A percentile compares a stretch with the other conserved stretches of the same genome.
Conservation (phyloP, 2,888 invertebrate species). For the Caenorhabditis sp. region DNA sequence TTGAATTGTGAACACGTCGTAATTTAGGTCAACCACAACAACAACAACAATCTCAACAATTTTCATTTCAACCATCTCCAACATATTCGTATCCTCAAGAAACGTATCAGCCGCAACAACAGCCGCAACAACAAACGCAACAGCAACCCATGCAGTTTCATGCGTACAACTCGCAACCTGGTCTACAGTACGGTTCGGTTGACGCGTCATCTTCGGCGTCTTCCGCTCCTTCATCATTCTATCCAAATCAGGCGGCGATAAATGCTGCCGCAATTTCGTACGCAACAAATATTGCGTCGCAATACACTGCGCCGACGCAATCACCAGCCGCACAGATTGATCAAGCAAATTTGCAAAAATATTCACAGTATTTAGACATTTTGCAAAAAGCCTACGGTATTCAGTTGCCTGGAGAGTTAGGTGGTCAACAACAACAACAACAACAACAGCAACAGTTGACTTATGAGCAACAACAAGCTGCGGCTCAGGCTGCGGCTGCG, state of each 20-base stretch:
- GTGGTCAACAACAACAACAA: conserved; percentile 2
- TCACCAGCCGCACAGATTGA: conserved; percentile 49
- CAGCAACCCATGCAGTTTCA: conserved; percentile 33
- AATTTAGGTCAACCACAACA: neutral
- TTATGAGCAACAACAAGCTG: conserved; percentile 14
- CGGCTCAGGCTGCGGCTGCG: neutral
- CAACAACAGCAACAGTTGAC: neutral
- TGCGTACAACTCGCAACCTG: conserved; percentile 45
- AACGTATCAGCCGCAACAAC: conserved; percentile 1
- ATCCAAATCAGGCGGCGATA: conserved; percentile 36
- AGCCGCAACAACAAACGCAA: conserved; percentile 18
- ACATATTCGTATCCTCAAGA: neutral
- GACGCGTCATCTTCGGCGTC: neutral
- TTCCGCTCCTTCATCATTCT: conserved; percentile 14
- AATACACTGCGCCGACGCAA: conserved; percentile 29
- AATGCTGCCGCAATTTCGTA: conserved; percentile 43
- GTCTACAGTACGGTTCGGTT: conserved; percentile 30
- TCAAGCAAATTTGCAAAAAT: conserved; percentile 59
- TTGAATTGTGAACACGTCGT: too few relatives aligned
- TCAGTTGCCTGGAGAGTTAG: conserved; percentile 52
- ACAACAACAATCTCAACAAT: conserved; percentile 1
- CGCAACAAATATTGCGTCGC: conserved; percentile 43
- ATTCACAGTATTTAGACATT: conserved; percentile 62
- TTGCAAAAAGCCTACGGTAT: conserved; percentile 59
- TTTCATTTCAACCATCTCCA: neutral